Evolutionary conservation across 2,888 invertebrate species (phyloP), one percentile per base, ranked within the genome.

Genomic region (Digitonthophagus gazella): DNA sequence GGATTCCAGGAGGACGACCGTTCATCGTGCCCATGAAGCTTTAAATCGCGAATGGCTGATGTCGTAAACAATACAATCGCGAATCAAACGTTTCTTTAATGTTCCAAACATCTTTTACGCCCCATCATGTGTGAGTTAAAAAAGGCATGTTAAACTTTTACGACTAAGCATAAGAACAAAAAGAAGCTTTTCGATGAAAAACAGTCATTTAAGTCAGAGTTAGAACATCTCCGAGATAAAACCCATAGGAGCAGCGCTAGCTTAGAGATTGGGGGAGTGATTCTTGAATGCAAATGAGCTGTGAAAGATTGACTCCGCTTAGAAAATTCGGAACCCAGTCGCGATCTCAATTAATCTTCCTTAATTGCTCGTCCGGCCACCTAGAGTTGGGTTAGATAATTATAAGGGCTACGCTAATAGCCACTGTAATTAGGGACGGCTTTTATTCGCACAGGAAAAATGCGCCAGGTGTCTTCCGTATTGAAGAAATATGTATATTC

Each of bases 241-340:
- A 80, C 77, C 78, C 79, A 80, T 80, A 5, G 2, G 57, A 57
- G 57, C 16, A n/a, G 57, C 18, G 61, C 18, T 6, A 15, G 18
- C 4, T 15, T 58, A 58, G 58, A 58, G 16, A 16, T 19, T 18
- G n/a, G 61, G 1, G 80, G 78, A 78, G 78, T 79, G 79, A 80
- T 81, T 81, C 80, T 80, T 74, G 79, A 79, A 82, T 82, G 81
- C 81, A 82, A 82, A 82, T 82, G 82, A 82, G 81, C 80, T 80
- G 82, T 81, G 80, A 82, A 82, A 81, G 81, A 81, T 81, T 80
- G 78, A 73, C 78, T 73, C 65, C 76, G 78, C 78, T 78, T 77
- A 78, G 76, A 75, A 76, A 74, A 73, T 73, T 69, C 67, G 75
- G 68, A 71, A 76, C 74, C 71, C 78, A 77, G 74, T 72, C 65